These are phyloP conservation scores for Branchellion lobata DNA, from an alignment of 2,888 invertebrate species.

Conservation along the genomic window DNA sequence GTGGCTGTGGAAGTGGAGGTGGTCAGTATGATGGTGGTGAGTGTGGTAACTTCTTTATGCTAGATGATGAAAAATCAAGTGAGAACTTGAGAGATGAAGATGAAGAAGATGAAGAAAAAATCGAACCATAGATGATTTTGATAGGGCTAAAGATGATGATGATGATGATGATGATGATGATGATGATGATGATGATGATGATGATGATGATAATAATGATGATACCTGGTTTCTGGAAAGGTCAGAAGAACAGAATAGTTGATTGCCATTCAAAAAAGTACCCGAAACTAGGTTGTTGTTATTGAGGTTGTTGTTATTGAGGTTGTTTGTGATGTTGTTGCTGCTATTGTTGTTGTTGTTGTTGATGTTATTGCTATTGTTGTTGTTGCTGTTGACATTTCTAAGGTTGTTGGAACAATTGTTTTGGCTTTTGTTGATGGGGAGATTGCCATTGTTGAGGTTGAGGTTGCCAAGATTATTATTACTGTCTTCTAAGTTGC, in stretches of 20 bases:
- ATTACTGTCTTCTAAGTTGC: not conserved
- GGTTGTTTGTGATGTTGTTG: conserved; percentile 4
- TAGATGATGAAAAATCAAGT: no score
- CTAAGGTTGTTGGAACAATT: not conserved
- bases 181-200: no score
- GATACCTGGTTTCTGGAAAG: conserved; percentile 26
- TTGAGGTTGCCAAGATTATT: not conserved
- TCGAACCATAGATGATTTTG: no score
- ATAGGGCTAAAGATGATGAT: no score
- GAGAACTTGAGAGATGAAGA: no score
- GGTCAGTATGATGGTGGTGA: no score
- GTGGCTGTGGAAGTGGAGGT: no score
- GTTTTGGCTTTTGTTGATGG: not conserved
- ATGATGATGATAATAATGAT: no score
- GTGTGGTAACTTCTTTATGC: no score
- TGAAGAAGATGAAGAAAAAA: no score
- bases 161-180: no score
- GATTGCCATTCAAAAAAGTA: conserved; percentile 34
- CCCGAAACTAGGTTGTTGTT: conserved; percentile 18
- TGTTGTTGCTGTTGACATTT: not conserved
- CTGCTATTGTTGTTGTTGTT: no score
- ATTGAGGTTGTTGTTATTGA: not conserved
- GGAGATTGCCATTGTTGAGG: not conserved
- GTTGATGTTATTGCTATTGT: conserved; percentile 5
- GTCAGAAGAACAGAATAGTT: conserved; percentile 42